These are phyloP conservation scores for Saccostrea echinata DNA, from an alignment of 1,140 invertebrate genomes.

Conservation along the genomic window DNA sequence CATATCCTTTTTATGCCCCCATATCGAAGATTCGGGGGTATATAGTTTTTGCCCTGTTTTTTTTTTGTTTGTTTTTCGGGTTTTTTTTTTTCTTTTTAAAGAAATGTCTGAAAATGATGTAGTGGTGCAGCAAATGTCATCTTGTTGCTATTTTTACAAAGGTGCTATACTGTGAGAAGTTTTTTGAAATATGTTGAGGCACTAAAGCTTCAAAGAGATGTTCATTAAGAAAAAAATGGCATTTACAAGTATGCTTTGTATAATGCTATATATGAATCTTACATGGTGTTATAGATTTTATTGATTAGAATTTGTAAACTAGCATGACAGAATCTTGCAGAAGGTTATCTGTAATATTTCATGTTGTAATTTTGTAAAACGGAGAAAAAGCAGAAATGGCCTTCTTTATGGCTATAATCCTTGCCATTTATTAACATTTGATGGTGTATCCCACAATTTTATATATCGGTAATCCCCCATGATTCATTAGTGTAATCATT, in stretches of 20 bases:
- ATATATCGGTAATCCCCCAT: slow-evolving; percentile 19
- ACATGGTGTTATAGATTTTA: not conserved
- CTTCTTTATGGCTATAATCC: not conserved
- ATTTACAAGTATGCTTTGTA: not conserved
- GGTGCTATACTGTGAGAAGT: slow-evolving; percentile 6
- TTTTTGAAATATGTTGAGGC: not conserved
- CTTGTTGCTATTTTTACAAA: slow-evolving; percentile 12
- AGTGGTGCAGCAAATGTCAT: slow-evolving; percentile 11
- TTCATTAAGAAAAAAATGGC: slow-evolving; percentile 11
- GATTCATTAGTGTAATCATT: not conserved
- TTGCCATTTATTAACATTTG: slow-evolving; percentile 10
- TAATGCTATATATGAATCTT: not conserved
- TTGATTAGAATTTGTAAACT: not conserved
- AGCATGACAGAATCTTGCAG: not conserved
- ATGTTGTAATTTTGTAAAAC: not conserved
- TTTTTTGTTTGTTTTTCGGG: too few species aligned
- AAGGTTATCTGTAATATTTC: not conserved
- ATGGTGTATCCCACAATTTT: not conserved
- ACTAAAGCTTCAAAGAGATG: not conserved
- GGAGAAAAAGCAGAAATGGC: not conserved
- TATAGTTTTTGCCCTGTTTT: too few species aligned
- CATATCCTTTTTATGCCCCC: too few species aligned
- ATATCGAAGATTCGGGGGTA: too few species aligned
- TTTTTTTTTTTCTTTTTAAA: not conserved
- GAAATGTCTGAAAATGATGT: slow-evolving; percentile 1